phyloP scores from a whole-genome alignment of 2,888 invertebrate genomes.

The Himalopsyche japonica region DNA sequence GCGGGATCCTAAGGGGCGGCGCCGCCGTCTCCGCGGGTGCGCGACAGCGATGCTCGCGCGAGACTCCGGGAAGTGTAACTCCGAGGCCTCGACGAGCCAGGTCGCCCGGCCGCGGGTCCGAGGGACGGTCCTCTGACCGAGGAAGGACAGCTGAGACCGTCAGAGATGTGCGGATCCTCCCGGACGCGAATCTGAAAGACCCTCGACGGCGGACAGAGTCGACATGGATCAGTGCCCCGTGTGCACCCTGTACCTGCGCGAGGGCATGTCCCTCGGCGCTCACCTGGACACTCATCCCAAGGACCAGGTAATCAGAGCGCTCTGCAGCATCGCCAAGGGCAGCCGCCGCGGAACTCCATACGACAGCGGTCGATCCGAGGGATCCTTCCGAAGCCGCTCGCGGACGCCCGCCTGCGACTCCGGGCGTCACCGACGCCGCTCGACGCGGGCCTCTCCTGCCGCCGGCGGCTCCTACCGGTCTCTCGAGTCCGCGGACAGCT shows the following conservation, averaged over 20 bases:
- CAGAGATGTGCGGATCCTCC: not conserved
- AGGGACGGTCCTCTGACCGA: not conserved
- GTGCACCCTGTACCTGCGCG: slow-evolving; percentile 80
- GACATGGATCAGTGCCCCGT: slow-evolving; percentile 71
- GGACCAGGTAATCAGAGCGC: slow-evolving; percentile 83
- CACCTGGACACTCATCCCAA: slow-evolving; percentile 87
- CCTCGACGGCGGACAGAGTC: slow-evolving; percentile 12
- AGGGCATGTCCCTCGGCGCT: slow-evolving; percentile 79
- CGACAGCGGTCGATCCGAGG: slow-evolving; percentile 45
- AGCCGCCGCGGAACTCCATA: slow-evolving; percentile 42
- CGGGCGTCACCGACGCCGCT: slow-evolving; percentile 47
- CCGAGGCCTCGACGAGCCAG: not conserved
- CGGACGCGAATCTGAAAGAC: slow-evolving; percentile 4
- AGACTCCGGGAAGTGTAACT: not conserved
- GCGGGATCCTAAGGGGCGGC: not conserved
- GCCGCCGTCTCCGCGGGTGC: not conserved
- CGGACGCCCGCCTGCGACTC: slow-evolving; percentile 48
- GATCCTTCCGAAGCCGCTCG: slow-evolving; percentile 50
- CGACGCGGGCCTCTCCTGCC: slow-evolving; percentile 50
- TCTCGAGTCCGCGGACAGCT: slow-evolving; percentile 46
- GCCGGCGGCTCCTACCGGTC: slow-evolving; percentile 47
- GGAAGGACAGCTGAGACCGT: not conserved
- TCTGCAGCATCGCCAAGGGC: slow-evolving; percentile 60
- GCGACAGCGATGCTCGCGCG: not conserved
- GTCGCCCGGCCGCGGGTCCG: not conserved